These are phyloP conservation scores for Schmidtea mediterranea DNA, from an alignment of 1,140 invertebrate genomes.

Conservation along the genomic window DNA sequence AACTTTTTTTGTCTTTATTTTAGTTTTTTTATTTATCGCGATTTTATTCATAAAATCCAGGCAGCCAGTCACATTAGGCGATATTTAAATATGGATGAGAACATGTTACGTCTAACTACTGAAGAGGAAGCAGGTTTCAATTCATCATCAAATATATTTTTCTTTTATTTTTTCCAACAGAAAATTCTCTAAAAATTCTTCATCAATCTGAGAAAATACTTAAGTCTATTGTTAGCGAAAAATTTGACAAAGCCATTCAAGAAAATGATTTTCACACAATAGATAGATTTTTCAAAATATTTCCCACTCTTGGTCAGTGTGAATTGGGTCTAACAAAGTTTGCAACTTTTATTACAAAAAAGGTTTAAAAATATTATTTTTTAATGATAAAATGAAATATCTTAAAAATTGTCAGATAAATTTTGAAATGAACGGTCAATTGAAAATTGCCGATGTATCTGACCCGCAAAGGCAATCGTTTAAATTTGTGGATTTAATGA, in stretches of 20 bases:
- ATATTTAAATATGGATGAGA: slow-evolving; percentile 75
- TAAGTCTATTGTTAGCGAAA: slow-evolving; percentile 41
- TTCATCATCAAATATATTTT: neutral
- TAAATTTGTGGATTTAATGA: too few relatives aligned
- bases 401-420: too few relatives aligned
- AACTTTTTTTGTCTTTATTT: too few relatives aligned
- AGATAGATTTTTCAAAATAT: slow-evolving; percentile 88
- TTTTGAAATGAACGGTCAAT: too few relatives aligned
- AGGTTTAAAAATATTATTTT: too few relatives aligned
- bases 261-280: slow-evolving; percentile 59
- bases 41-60: slow-evolving; percentile 25
- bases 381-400: slow-evolving; percentile 10
- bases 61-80: slow-evolving; percentile 76
- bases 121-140: slow-evolving; percentile 38
- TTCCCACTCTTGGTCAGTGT: slow-evolving; percentile 70
- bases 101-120: slow-evolving; percentile 40
- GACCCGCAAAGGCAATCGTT: too few relatives aligned
- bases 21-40: too few relatives aligned
- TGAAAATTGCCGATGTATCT: too few relatives aligned
- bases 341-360: slow-evolving; percentile 53
- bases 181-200: slow-evolving; percentile 46
- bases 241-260: slow-evolving; percentile 68
- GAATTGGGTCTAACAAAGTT: slow-evolving; percentile 66
- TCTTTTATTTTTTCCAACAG: slow-evolving; percentile 24
- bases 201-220: slow-evolving; percentile 54